These are phyloP conservation scores for Ochropleura plecta DNA, from an alignment of 2,888 invertebrate species.

Conservation along the genomic window DNA sequence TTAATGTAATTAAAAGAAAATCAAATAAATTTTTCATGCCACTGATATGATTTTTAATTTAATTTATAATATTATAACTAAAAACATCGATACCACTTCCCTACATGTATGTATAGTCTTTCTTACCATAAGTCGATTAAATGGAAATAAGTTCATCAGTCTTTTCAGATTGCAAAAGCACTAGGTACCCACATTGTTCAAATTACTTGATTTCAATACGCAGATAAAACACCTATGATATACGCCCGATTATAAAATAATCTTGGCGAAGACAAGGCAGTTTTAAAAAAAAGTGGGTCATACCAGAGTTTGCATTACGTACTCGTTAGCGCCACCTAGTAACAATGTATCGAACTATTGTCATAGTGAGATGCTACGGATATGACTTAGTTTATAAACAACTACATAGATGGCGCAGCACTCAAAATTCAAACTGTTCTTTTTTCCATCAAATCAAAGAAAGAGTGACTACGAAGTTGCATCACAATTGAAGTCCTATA, in stretches of 20 bases:
- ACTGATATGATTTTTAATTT: constrained; percentile 78
- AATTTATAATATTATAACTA: too few relatives aligned
- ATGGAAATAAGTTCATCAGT: background rate
- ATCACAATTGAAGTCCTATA: too few relatives aligned
- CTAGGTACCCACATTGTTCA: background rate
- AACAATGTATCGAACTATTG: background rate
- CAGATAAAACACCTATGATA: too few relatives aligned
- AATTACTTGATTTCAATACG: too few relatives aligned
- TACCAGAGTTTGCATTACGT: background rate
- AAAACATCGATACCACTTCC: background rate
- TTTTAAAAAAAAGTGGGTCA: background rate
- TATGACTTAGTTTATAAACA: background rate
- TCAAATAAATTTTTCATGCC: constrained; percentile 90
- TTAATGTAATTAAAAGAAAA: constrained; percentile 88
- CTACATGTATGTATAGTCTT: too few relatives aligned
- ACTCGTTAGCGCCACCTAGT: constrained; percentile 26
- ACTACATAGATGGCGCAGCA: constrained; percentile 23
- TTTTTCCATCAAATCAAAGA: too few relatives aligned
- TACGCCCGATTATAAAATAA: background rate
- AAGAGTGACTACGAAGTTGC: too few relatives aligned
- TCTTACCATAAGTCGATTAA: background rate
- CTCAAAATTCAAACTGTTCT: background rate
- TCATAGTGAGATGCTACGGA: too few relatives aligned
- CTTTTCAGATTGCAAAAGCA: background rate
- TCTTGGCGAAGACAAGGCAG: background rate